phyloP scores from a whole-genome alignment of 2,888 invertebrate species.

The Falcaria lacertinaria region DNA sequence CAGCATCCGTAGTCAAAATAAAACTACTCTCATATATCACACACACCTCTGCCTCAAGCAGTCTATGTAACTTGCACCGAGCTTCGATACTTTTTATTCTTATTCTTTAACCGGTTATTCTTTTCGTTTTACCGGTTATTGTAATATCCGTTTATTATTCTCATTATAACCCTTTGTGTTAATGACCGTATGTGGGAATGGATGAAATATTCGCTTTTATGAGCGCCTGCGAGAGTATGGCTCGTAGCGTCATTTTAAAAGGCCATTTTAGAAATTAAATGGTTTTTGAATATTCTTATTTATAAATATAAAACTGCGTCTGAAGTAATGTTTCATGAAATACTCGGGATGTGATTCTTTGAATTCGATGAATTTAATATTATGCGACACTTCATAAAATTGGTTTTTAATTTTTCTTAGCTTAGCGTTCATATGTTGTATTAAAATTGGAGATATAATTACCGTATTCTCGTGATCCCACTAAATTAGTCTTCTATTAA shows the following conservation, averaged over 20 bases:
- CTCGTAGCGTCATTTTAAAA: neutral
- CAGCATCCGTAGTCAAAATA: no score
- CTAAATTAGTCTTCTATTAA: no score
- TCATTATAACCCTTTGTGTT: constrained; percentile 46
- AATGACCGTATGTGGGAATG: constrained; percentile 22
- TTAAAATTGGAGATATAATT: no score
- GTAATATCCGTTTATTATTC: constrained; percentile 47
- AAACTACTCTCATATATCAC: neutral
- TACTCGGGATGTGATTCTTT: no score
- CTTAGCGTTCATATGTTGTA: no score
- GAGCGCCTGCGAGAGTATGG: neutral
- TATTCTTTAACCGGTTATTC: constrained; percentile 17
- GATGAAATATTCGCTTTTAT: neutral
- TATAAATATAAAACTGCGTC: no score
- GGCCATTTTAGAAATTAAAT: neutral
- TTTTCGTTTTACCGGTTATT: constrained; percentile 27
- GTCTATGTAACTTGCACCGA: neutral
- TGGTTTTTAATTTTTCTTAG: no score
- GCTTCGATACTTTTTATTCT: constrained; percentile 1
- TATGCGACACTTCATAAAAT: no score
- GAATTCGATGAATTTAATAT: no score
- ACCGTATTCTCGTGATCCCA: no score
- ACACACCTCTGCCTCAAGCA: neutral
- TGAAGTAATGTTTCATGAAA: no score
- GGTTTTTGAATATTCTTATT: no score